Base-by-base conservation (phyloP, 2,797 vertebrate species). In the Thaleichthys pacificus region DNA sequence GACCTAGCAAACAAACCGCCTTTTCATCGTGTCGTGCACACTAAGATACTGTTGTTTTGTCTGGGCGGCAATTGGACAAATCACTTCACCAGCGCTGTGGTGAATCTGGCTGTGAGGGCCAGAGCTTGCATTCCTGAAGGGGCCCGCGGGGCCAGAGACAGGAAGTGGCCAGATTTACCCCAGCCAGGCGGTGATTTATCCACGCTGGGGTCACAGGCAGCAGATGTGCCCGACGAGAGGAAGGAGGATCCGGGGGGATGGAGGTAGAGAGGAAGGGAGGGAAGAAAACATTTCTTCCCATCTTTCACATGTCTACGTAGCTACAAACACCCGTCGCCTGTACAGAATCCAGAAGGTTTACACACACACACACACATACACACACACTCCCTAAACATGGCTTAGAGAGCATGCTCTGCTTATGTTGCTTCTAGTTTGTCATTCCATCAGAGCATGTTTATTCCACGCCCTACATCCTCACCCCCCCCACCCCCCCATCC, bases 81-180 rank as follows among this genome's bases (percentile, higher is more conserved):
- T 77, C 17, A 60, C 38, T 42, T 42, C 65, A 81, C 74, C 85
- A 86, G 79, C 81, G 83, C 9, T 42, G 38, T 42, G 38, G 38
- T 11, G 38, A 42, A 11, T 42, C 7, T 42, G 38, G 38, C 38
- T 42, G 38, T 2, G 7, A 42, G 38, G 38, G 38, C 77, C 70
- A 83, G 81, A 81, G 86, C 72, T 75, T 77, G 77, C 90, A 91
- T 93, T 92, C 90, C 91, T 83, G 80, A 91, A 82, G 89, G 79
- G 85, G 88, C 90, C 85, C 84, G n/a, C 49, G 84, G 87, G 84
- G 87, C 86, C 85, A 89, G 82, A 91, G 88, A 85, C 82, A 89
- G 92, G 92, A 95, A 94, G 86, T 87, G 83, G 86, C 88, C 87
- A 73, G 84, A 82, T 91, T 91, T 90, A 91, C 90, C 84, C 86